Evolutionary conservation across 2,888 invertebrate species (phyloP).

Genomic region (Stenolophus ochropezus): DNA sequence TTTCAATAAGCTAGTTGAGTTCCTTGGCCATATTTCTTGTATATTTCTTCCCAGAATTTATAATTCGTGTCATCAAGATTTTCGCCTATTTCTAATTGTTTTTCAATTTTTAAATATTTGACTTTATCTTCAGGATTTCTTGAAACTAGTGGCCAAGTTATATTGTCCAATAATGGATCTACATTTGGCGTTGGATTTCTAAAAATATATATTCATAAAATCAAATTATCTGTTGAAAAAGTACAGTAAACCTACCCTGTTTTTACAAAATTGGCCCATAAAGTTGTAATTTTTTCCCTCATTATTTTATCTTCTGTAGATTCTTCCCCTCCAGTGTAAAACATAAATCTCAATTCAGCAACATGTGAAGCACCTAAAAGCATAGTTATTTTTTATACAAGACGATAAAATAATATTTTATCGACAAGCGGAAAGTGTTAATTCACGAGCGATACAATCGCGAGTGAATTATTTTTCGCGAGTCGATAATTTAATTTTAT

Average conservation of each 20-base stretch:
- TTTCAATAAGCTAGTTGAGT: too few species aligned
- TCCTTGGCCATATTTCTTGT: conserved; percentile 28
- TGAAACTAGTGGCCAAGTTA: conserved; percentile 3
- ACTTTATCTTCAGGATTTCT: neutral
- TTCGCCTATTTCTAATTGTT: neutral
- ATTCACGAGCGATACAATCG: too few species aligned
- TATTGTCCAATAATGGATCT: conserved; percentile 34
- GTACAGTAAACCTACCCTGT: too few species aligned
- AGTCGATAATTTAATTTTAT: too few species aligned
- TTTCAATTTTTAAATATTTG: too few species aligned
- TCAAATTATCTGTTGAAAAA: too few species aligned
- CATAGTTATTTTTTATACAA: neutral
- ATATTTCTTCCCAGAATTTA: conserved; percentile 40
- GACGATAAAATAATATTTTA: too few species aligned
- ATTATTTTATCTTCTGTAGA: too few species aligned
- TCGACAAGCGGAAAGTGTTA: too few species aligned
- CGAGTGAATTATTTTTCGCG: too few species aligned
- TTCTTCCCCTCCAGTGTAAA: neutral
- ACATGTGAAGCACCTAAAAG: neutral
- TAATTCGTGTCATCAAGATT: conserved; percentile 1
- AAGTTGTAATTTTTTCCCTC: neutral
- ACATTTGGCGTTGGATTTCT: conserved; percentile 43
- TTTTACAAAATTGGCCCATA: neutral
- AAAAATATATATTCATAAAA: too few species aligned
- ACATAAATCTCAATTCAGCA: neutral